Evolutionary conservation across 2,797 vertebrate genomes (phyloP).

Genomic region (Myotis myotis): DNA sequence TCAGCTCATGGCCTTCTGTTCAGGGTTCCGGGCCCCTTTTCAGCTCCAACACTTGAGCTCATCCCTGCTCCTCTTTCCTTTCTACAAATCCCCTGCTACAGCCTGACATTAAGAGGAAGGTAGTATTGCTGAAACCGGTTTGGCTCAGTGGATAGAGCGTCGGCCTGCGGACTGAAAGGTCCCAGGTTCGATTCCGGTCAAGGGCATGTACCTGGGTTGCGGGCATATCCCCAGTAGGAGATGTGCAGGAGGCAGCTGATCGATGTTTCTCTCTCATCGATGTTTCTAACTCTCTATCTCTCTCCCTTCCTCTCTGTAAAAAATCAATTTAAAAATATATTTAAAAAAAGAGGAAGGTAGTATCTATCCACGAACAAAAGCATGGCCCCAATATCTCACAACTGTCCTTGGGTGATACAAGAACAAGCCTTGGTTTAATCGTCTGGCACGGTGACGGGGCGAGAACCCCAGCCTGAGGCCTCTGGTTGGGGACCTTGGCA

Average conservation of each 20-base stretch:
- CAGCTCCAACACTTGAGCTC: not conserved
- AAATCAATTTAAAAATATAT: no score
- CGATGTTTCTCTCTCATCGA: no score
- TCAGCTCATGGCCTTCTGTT: not conserved
- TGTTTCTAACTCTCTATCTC: no score
- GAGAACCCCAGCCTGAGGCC: not conserved
- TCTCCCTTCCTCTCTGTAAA: no score
- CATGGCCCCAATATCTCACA: not conserved
- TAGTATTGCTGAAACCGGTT: no score
- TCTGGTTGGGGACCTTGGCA: not conserved
- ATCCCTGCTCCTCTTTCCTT: not conserved
- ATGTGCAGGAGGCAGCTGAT: no score
- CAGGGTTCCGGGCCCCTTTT: not conserved
- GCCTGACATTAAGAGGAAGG: not conserved
- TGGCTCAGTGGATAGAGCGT: no score
- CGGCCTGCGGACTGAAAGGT: no score
- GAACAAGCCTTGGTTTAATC: not conserved
- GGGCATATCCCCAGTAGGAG: no score
- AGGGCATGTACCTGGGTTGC: no score
- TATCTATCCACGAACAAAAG: not conserved
- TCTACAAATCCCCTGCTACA: not conserved
- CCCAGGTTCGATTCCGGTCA: no score
- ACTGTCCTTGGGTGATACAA: not conserved
- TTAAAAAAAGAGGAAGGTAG: not conserved
- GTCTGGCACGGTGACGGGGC: fast-evolving